These are phyloP conservation scores for Cheilosia impressa DNA, from an alignment of 2,888 invertebrate species.

Conservation along the genomic window DNA sequence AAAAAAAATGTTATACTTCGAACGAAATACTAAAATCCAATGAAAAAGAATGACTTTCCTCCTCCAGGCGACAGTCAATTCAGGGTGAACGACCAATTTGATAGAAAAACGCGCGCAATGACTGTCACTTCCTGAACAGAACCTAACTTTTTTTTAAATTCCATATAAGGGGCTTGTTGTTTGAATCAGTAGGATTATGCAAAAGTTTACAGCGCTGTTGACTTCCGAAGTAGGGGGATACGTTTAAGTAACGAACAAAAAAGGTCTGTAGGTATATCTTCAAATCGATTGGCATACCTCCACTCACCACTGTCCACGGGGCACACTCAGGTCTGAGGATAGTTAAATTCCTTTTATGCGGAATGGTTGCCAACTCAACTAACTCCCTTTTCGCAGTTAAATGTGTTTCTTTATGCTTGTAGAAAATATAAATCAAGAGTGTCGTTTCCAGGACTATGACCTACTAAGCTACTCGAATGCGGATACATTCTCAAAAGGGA, in stretches of 20 bases:
- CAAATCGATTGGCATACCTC: too few species aligned
- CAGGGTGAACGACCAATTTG: slow-evolving; percentile 39
- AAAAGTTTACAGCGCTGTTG: not conserved
- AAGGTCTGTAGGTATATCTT: too few species aligned
- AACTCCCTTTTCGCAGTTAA: not conserved
- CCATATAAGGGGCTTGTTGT: not conserved
- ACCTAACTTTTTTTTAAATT: not conserved
- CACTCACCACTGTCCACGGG: too few species aligned
- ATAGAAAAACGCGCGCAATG: not conserved
- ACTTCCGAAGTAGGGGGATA: not conserved
- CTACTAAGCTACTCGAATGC: slow-evolving; percentile 36
- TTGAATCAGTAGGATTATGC: not conserved
- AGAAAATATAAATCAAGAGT: slow-evolving; percentile 12
- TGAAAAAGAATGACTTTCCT: not conserved
- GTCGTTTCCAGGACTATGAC: slow-evolving; percentile 62
- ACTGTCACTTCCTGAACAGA: slow-evolving; percentile 36
- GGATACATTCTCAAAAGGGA: not conserved
- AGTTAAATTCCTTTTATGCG: not conserved
- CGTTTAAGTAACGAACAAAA: not conserved
- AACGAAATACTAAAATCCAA: not conserved
- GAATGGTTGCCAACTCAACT: slow-evolving; percentile 17
- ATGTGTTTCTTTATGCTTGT: not conserved
- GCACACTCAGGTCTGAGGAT: not conserved
- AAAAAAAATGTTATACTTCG: not conserved
- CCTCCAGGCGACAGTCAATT: slow-evolving; percentile 5